Evolutionary conservation across 2,113 vertebrate genomes (phyloP).

Genomic region (Sprattus sprattus): DNA sequence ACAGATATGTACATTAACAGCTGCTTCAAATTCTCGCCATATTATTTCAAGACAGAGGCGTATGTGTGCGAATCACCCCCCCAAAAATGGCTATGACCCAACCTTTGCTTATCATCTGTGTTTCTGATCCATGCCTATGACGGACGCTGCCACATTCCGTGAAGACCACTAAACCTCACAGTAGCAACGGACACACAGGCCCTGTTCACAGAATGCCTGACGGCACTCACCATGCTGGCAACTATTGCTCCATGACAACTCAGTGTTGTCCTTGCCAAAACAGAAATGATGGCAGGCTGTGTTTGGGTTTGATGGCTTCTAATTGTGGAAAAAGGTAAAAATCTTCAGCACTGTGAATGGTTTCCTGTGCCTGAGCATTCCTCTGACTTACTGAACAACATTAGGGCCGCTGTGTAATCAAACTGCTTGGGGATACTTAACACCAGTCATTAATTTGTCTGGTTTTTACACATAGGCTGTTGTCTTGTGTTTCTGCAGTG

Average conservation of each 20-base stretch:
- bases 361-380: slow-evolving; percentile 22
- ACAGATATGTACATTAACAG: neutral
- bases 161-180: slow-evolving; percentile 25
- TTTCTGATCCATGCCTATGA: too few species aligned
- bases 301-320: slow-evolving; percentile 23
- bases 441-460: slow-evolving; percentile 7
- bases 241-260: slow-evolving; percentile 14
- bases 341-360: too few species aligned
- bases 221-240: slow-evolving; percentile 13
- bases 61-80: neutral
- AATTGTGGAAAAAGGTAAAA: too few species aligned
- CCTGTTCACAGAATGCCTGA: slow-evolving; percentile 27
- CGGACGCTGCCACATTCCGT: neutral
- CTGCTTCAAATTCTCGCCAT: neutral
- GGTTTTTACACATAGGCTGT: too few species aligned
- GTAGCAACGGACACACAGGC: slow-evolving; percentile 27
- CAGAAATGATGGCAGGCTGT: slow-evolving; percentile 26
- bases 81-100: too few species aligned
- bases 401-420: too few species aligned
- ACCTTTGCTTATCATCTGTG: too few species aligned
- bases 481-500: neutral
- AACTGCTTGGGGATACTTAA: too few species aligned
- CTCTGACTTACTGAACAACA: neutral
- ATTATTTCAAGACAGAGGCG: neutral
- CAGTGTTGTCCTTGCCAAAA: neutral